Evolutionary conservation across 1,140 invertebrate genomes (phyloP), one percentile per base, ranked within the genome.

Genomic region (Tenebrio molitor): DNA sequence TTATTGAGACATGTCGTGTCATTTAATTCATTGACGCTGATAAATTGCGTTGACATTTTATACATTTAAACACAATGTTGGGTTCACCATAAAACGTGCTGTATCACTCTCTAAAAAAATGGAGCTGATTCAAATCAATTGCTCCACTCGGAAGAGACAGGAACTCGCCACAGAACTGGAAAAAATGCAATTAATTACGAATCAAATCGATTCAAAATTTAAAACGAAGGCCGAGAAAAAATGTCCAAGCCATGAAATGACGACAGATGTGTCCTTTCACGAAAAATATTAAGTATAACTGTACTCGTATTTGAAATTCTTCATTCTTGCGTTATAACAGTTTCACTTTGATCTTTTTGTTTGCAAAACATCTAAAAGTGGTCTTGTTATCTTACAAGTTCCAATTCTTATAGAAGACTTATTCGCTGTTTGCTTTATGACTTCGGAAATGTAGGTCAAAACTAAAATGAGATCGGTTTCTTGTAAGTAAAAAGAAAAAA

Each of bases 181-280:
- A 66, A 16, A 66, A 66, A 66, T 66, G n/a, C 6, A 66, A 36
- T 66, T 66, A 41, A 58, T 58, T 29, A 58, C 50, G n/a, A n/a
- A n/a, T n/a, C n/a, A n/a, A n/a, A n/a, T 21, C 42, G 15, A 19
- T 8, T 12, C 42, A 44, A 44, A 41, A 41, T 41, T 41, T 41
- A 3, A 41, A 41, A 41, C 12, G 44, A 23, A 50, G 4, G 10
- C 7, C n/a, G 19, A 50, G n/a, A 3, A 17, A n/a, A 17, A 50
- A n/a, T n/a, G n/a, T n/a, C n/a, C n/a, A n/a, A n/a, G n/a, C n/a
- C n/a, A 17, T 50, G 8, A 33, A 33, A 33, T 33, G 29, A 10
- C 29, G 29, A 10, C 10, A 33, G 29, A 33, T 33, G 29, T 4
- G 29, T 4, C 29, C 29, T 33, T 4, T 10, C 4, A 5, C 4